phyloP scores from a whole-genome alignment of 2,113 vertebrate species.

The Gallinago jamesoni region DNA sequence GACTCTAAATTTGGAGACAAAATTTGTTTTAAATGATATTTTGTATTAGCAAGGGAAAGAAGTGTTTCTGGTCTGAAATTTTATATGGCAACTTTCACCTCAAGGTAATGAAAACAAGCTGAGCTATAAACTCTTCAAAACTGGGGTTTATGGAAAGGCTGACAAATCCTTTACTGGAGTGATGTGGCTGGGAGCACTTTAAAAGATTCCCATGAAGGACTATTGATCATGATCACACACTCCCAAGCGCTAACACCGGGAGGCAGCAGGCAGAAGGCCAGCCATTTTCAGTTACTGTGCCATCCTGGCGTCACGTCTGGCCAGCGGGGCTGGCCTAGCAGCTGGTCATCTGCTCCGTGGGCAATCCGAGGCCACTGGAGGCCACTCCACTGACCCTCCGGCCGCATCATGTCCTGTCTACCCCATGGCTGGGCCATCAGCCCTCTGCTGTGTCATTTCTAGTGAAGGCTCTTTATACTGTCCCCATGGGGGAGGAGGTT shows the following conservation, averaged over 20 bases:
- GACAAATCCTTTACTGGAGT: constrained; percentile 41
- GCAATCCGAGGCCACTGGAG: not conserved
- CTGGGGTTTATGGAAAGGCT: constrained; percentile 49
- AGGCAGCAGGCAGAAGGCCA: not conserved
- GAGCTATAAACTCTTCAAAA: constrained; percentile 54
- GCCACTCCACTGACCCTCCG: not conserved
- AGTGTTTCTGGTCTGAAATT: constrained; percentile 47
- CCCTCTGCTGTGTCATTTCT: not conserved
- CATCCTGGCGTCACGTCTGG: constrained; percentile 69
- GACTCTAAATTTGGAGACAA: constrained; percentile 1
- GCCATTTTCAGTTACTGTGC: constrained; percentile 85
- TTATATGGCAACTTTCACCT: constrained; percentile 54
- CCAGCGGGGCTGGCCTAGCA: constrained; percentile 69
- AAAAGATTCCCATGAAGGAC: not conserved
- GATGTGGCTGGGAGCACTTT: constrained; percentile 20
- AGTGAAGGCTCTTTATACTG: not conserved
- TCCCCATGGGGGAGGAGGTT: not conserved
- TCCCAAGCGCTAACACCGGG: not conserved
- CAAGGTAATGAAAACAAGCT: constrained; percentile 58
- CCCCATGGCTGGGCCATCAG: not conserved
- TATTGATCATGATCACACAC: constrained; percentile 12
- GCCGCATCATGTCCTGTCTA: rapidly evolving
- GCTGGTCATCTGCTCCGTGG: constrained; percentile 46
- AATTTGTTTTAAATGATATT: constrained; percentile 31
- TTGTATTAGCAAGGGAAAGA: constrained; percentile 34